A percentile compares a stretch with the other conserved stretches of the same genome.
These are phyloP conservation scores for Drosophila leontia DNA, from an alignment of 1,140 invertebrate genomes.

Conservation along the genomic window DNA sequence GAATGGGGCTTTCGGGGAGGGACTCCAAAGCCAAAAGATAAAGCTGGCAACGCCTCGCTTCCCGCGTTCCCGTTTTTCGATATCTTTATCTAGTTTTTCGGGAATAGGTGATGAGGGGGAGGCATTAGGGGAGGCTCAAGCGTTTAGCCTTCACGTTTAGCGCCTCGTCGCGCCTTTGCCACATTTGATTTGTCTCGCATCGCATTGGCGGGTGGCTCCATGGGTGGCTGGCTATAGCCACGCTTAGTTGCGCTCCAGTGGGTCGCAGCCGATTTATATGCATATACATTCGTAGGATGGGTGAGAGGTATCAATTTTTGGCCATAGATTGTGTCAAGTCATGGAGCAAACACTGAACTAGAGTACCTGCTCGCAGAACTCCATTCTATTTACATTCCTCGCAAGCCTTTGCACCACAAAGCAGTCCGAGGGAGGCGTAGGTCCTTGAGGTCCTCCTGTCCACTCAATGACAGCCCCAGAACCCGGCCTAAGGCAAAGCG, in stretches of 20 bases:
- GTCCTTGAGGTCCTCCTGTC: slow-evolving; percentile 31
- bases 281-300: neutral
- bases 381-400: slow-evolving; percentile 34
- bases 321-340: slow-evolving; percentile 12
- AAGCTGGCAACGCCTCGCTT: slow-evolving; percentile 24
- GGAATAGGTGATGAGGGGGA: neutral
- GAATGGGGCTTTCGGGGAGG: slow-evolving; percentile 5
- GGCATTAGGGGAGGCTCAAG: neutral
- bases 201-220: neutral
- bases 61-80: slow-evolving; percentile 17
- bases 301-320: slow-evolving; percentile 10
- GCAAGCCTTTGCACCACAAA: slow-evolving; percentile 26
- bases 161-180: slow-evolving; percentile 55
- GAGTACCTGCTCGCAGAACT: slow-evolving; percentile 4
- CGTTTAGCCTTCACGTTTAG: slow-evolving; percentile 67
- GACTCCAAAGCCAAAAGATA: neutral
- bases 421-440: neutral
- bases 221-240: slow-evolving; percentile 16
- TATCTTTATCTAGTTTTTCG: slow-evolving; percentile 22
- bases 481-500: neutral
- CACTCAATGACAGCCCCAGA: slow-evolving; percentile 31
- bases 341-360: slow-evolving; percentile 9
- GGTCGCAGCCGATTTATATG: neutral
- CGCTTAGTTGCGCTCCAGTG: slow-evolving; percentile 44
- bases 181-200: slow-evolving; percentile 65